Conservation (phyloP, 2,113 vertebrate species). For the Hyla sarda region DNA sequence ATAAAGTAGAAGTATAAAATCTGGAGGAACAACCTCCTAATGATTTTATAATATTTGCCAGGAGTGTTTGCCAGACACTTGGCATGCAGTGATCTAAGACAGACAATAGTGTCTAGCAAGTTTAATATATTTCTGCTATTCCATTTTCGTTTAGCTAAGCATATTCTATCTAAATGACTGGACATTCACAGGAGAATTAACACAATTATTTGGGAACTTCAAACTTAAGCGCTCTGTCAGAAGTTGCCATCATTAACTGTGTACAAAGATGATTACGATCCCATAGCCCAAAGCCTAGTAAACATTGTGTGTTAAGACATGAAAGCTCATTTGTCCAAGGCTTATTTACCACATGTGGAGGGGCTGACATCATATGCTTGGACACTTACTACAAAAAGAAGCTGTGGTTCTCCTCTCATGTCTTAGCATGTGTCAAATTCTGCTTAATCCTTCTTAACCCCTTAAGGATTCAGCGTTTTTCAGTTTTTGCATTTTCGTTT, state of each 20-base stretch:
- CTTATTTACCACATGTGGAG: slow-evolving; percentile 36
- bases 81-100: neutral
- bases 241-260: neutral
- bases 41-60: too few relatives aligned
- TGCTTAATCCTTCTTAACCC: slow-evolving; percentile 1
- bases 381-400: slow-evolving; percentile 32
- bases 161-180: neutral
- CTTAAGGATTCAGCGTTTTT: slow-evolving; percentile 49
- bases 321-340: slow-evolving; percentile 14
- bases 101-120: slow-evolving; percentile 19
- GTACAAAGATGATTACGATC: neutral
- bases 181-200: slow-evolving; percentile 28
- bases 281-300: slow-evolving; percentile 27
- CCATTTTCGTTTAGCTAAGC: slow-evolving; percentile 5
- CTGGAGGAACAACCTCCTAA: neutral
- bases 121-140: slow-evolving; percentile 33
- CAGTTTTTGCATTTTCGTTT: too few relatives aligned
- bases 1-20: too few relatives aligned
- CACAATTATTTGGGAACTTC: neutral
- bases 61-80: neutral
- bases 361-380: neutral
- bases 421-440: slow-evolving; percentile 48
- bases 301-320: slow-evolving; percentile 46
- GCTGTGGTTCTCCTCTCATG: slow-evolving; percentile 52
- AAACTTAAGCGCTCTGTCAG: slow-evolving; percentile 24